These are phyloP conservation scores for Drosophila anomelani DNA, from an alignment of 2,888 invertebrate genomes.

Conservation along the genomic window DNA sequence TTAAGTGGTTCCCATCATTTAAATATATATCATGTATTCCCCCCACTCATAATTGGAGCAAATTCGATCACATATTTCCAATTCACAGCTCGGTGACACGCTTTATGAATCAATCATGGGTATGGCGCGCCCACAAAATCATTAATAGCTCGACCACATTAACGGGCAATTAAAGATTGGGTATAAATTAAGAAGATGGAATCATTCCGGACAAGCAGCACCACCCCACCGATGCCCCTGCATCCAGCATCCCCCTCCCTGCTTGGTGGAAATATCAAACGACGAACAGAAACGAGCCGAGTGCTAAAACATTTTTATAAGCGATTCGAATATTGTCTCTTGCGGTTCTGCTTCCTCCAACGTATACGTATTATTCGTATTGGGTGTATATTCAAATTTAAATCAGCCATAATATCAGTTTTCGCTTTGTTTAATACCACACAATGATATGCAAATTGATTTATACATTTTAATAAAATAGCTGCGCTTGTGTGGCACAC, in stretches of 20 bases:
- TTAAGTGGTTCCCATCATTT: constrained; percentile 33
- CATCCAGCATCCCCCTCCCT: not conserved
- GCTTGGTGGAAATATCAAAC: constrained; percentile 18
- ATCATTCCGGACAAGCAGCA: constrained; percentile 14
- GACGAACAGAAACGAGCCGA: constrained; percentile 9
- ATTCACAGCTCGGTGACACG: constrained; percentile 12
- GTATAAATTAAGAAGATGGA: constrained; percentile 55
- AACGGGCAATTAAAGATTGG: constrained; percentile 36
- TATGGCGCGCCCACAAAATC: constrained; percentile 40
- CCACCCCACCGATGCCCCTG: constrained; percentile 2
- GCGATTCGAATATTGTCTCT: constrained; percentile 77
- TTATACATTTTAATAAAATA: constrained; percentile 52
- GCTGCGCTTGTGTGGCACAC: constrained; percentile 32
- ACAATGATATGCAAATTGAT: constrained; percentile 55
- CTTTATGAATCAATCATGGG: constrained; percentile 60
- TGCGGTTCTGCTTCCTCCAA: constrained; percentile 44
- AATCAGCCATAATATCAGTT: constrained; percentile 62
- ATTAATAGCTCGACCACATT: constrained; percentile 47
- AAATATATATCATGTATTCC: constrained; percentile 12
- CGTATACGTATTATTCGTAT: not conserved
- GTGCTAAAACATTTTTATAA: constrained; percentile 71
- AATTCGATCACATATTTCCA: constrained; percentile 24
- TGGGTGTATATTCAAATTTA: constrained; percentile 51
- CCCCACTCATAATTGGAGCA: constrained; percentile 28
- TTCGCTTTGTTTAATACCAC: constrained; percentile 42